These are phyloP conservation scores for Mus minutoides DNA, from an alignment of 2,797 vertebrate genomes.

Conservation along the genomic window DNA sequence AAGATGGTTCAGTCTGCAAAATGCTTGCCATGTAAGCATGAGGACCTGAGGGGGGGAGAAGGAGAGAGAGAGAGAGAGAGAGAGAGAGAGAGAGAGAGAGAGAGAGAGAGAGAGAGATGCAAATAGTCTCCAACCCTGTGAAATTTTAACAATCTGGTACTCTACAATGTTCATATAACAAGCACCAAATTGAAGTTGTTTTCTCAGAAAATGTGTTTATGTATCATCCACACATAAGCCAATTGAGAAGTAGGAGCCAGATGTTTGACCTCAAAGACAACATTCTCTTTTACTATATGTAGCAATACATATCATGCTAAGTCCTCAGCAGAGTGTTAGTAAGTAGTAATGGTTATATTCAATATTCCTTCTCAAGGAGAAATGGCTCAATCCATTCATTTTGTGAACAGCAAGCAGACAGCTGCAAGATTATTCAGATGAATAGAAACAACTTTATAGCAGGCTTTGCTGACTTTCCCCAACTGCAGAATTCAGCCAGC, in stretches of 20 bases:
- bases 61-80: background rate
- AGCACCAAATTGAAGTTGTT: background rate
- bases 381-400: background rate
- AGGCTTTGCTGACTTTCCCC: background rate
- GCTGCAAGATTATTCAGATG: background rate
- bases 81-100: background rate
- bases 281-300: background rate
- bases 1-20: background rate
- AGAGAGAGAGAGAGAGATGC: too few relatives aligned
- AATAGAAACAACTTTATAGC: background rate
- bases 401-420: background rate
- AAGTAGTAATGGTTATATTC: background rate
- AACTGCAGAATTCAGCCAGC: background rate
- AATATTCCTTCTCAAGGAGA: conserved; percentile 4
- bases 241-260: background rate
- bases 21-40: background rate
- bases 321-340: background rate
- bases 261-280: background rate
- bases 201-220: background rate
- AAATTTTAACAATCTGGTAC: background rate
- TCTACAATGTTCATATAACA: background rate
- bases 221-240: background rate
- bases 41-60: background rate
- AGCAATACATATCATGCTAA: background rate
- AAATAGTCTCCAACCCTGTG: background rate